These are phyloP conservation scores for Clavelina lepadiformis DNA, from an alignment of 23 tunicate species.

Conservation along the genomic window DNA sequence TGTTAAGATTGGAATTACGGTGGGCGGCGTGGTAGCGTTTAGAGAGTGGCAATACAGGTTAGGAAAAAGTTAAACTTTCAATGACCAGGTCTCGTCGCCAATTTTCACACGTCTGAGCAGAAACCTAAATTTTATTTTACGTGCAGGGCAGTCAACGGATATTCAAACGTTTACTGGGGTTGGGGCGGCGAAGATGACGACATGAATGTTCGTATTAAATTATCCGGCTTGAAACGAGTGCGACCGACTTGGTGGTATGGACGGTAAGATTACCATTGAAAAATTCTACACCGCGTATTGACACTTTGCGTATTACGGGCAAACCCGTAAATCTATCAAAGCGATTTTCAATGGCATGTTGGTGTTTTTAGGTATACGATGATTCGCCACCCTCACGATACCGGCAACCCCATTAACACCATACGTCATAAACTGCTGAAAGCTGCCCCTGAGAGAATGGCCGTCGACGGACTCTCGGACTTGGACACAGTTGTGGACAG, in stretches of 20 bases:
- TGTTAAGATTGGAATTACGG: conserved; percentile 38
- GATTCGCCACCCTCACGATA: conserved; percentile 47
- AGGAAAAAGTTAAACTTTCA: not conserved
- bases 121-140: not conserved
- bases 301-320: too few relatives aligned
- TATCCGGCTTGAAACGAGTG: conserved; percentile 15
- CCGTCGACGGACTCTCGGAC: conserved; percentile 37
- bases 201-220: conserved; percentile 41
- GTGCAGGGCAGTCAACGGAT: conserved; percentile 50
- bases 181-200: conserved; percentile 88
- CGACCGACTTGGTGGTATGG: conserved; percentile 26
- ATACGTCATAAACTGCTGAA: conserved; percentile 41
- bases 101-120: not conserved
- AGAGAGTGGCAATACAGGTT: conserved; percentile 62
- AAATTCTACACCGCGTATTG: not conserved
- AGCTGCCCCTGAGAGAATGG: conserved; percentile 18
- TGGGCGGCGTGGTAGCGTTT: conserved; percentile 69
- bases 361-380: conserved; percentile 50
- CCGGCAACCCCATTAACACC: conserved; percentile 42
- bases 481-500: conserved; percentile 16
- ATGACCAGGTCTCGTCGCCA: not conserved
- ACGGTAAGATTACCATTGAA: conserved; percentile 17
- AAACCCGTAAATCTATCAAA: too few relatives aligned
- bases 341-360: too few relatives aligned
- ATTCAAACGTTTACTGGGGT: conserved; percentile 72